Evolutionary conservation across 2,113 vertebrate genomes (phyloP), one percentile per base, ranked within the genome.

Genomic region (Dolichotis patagonum): DNA sequence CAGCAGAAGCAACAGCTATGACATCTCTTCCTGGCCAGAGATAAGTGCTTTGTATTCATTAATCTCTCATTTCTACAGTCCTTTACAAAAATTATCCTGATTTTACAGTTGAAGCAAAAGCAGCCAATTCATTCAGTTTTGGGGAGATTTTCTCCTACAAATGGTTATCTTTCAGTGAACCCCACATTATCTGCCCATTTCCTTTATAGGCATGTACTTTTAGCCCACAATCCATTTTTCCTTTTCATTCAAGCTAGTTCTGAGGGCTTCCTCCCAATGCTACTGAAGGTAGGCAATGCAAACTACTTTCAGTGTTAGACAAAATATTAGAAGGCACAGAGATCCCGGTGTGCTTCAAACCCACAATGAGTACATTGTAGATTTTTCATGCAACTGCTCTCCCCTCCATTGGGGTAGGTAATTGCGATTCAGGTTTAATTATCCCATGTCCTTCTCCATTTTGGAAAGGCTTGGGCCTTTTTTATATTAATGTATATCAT

Each of bases 401-500:
- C 9, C 22, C 7, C n/a, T 94, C 46, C 49, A 62, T 14, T 90
- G 88, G 35, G 46, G 19, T 83, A 35, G 86, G 58, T 86, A 60
- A 67, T 62, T 88, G 54, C 69, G 77, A 91, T 88, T 28, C 90
- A 62, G 62, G 58, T 22, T 94, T 94, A 92, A 84, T 77, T 96
- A 96, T 82, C 90, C 84, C 71, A 60, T 83, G 32, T 95, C 56
- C 32, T 96, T 67, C 63, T 60, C 58, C 65, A 94, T 85, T 86
- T 89, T 90, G 82, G 26, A 96, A 91, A 91, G 65, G 3, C 35
- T 81, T 67, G 28, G 38, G 24, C 16, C 30, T 85, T 95, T 95
- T 96, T 94, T 62, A 78, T 90, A 65, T 87, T 60, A 95, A 92
- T 85, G n/a, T 41, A 96, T 78, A 69, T 83, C 43, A 86, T 94